Base-by-base conservation (phyloP, 2,113 vertebrate genomes). In the Tautogolabrus adspersus region DNA sequence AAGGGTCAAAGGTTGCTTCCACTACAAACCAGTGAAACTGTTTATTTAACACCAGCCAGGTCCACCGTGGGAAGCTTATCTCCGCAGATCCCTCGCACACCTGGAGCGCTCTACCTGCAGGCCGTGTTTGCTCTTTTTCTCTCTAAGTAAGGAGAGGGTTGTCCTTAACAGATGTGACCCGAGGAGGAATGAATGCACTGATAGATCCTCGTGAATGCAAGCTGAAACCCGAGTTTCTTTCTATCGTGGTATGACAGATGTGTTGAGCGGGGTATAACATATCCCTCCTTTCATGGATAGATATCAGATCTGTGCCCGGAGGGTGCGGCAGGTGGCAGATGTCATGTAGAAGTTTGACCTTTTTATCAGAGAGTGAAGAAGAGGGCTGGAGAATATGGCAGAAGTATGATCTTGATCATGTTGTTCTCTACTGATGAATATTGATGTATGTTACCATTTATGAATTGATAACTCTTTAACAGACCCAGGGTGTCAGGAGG, bases 91-190 rank as follows among this genome's bases (percentile, higher is more conserved):
- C 9, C 51, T 30, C 0, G 1, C 61, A 86, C 86, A 90, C 87
- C 87, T 88, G 86, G 72, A 80, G 61, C 2, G 0, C 10, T 8
- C 9, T 58, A 22, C 68, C 86, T 61, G 0, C 11, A 83, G 85
- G 82, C 67, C 21, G 30, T 49, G 30, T 8, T 44, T 49, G 23
- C 10, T 65, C 54, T 11, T 47, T 8, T 62, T 67, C 18, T 19
- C 57, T 74, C 65, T 26, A 42, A 18, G 49, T 55, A 6, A 72
- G 62, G 44, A 63, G 19, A 66, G 42, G 47, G n/a, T 55, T 66
- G 66, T 16, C 62, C 64, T 54, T 75, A 83, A 80, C 81, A 85
- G 72, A 75, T 66, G 63, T 64, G 80, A 74, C 62, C 75, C 22
- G n/a, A 10, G 30, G 61, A 56, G 23, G 51, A 49, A 38, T 49